Evolutionary conservation across 2,113 vertebrate species (phyloP).

Genomic region (Chrysochloris asiatica): DNA sequence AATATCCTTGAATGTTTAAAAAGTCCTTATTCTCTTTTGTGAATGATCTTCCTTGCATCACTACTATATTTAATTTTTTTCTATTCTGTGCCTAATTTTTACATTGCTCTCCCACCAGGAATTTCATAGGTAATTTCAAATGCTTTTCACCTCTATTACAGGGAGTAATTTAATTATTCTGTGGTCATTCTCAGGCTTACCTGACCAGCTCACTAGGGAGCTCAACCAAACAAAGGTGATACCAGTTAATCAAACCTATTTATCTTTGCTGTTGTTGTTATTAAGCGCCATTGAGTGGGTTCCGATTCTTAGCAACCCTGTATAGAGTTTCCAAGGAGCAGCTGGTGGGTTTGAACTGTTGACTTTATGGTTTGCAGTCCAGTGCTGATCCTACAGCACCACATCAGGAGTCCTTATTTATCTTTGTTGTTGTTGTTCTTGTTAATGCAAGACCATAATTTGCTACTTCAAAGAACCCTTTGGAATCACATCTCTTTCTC

Average conservation of each 20-base stretch:
- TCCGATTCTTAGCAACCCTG: too few relatives aligned
- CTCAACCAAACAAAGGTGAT: background rate
- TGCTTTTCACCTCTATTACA: slow-evolving; percentile 18
- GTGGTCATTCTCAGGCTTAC: background rate
- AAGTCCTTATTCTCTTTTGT: background rate
- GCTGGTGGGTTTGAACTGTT: too few relatives aligned
- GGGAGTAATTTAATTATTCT: background rate
- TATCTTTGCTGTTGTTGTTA: too few relatives aligned
- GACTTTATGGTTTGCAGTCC: too few relatives aligned
- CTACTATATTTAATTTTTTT: background rate
- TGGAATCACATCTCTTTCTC: background rate
- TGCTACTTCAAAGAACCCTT: background rate
- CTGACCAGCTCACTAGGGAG: background rate
- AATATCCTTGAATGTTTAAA: background rate
- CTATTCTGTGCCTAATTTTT: background rate
- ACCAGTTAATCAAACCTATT: background rate
- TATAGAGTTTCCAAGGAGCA: too few relatives aligned
- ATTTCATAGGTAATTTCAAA: slow-evolving; percentile 29
- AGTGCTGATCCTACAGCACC: too few relatives aligned
- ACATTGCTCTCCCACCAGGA: background rate
- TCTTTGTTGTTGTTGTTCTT: too few relatives aligned
- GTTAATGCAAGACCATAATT: background rate
- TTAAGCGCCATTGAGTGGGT: too few relatives aligned
- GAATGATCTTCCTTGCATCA: background rate
- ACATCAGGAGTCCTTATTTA: too few relatives aligned